Conservation (phyloP, 2,113 vertebrate species). For the Calidris pygmaea region DNA sequence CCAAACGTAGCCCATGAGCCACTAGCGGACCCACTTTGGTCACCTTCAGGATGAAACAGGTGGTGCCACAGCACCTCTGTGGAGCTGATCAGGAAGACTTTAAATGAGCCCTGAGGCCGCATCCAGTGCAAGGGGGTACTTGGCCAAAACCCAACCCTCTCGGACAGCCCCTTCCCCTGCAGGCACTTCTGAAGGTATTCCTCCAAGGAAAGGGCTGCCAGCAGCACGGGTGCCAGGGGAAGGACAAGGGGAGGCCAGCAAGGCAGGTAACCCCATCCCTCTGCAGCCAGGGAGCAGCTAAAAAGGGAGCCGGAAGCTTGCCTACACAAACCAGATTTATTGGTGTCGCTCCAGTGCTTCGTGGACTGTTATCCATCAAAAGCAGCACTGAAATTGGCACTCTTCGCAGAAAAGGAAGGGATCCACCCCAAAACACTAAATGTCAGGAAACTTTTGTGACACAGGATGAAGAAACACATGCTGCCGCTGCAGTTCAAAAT, state of each 20-base stretch:
- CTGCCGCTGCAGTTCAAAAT: not conserved
- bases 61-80: not conserved
- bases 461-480: conserved; percentile 42
- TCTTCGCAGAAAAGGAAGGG: conserved; percentile 22
- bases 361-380: conserved; percentile 10
- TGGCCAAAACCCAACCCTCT: not conserved
- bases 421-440: conserved; percentile 50
- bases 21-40: not conserved
- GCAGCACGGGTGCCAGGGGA: not conserved
- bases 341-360: not conserved
- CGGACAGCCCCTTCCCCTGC: not conserved
- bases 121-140: not conserved
- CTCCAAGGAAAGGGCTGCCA: not conserved
- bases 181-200: not conserved
- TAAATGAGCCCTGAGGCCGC: not conserved
- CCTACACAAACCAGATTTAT: not conserved
- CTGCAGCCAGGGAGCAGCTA: not conserved
- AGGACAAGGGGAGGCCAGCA: not conserved
- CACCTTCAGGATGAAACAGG: not conserved
- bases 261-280: not conserved
- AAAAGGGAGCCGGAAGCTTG: not conserved
- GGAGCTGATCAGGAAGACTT: not conserved
- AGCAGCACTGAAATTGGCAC: conserved; percentile 33
- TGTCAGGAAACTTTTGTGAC: conserved; percentile 47
- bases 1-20: not conserved